Evolutionary conservation across 2,797 vertebrate species (phyloP).

Genomic region (Scleropages formosus): DNA sequence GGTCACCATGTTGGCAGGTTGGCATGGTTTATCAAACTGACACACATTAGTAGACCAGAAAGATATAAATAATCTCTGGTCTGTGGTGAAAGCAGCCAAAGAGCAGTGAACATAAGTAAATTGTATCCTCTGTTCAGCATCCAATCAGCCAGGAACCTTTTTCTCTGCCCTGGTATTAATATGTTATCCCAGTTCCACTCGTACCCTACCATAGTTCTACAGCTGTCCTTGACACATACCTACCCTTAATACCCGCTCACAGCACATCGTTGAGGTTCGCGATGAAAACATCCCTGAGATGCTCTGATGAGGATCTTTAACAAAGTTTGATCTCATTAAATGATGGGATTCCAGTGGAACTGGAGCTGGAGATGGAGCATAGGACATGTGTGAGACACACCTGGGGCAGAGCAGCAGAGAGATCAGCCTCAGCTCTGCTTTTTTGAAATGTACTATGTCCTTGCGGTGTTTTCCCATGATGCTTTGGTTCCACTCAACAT

Average conservation of each 20-base stretch:
- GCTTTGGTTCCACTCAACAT: too few relatives aligned
- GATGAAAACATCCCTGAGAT: conserved; percentile 61
- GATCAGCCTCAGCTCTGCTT: background rate
- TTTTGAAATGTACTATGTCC: too few relatives aligned
- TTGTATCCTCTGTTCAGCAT: background rate
- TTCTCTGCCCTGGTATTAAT: background rate
- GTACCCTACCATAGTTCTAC: conserved; percentile 34
- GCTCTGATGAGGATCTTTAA: conserved; percentile 68
- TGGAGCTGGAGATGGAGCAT: conserved; percentile 51
- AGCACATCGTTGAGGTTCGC: conserved; percentile 62
- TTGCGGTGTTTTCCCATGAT: conserved; percentile 2
- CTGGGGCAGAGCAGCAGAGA: background rate
- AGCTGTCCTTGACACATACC: too few relatives aligned
- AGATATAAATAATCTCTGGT: too few relatives aligned
- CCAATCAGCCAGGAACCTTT: too few relatives aligned
- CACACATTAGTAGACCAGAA: too few relatives aligned
- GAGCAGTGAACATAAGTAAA: background rate
- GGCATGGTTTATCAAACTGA: too few relatives aligned
- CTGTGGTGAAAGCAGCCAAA: too few relatives aligned
- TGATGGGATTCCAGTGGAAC: conserved; percentile 65
- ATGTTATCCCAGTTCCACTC: conserved; percentile 26
- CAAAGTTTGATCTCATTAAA: conserved; percentile 84
- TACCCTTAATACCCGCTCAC: conserved; percentile 37
- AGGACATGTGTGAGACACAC: conserved; percentile 16
- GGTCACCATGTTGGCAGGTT: background rate